phyloP scores from a whole-genome alignment of 2,113 vertebrate species.

The Electrona antarctica region DNA sequence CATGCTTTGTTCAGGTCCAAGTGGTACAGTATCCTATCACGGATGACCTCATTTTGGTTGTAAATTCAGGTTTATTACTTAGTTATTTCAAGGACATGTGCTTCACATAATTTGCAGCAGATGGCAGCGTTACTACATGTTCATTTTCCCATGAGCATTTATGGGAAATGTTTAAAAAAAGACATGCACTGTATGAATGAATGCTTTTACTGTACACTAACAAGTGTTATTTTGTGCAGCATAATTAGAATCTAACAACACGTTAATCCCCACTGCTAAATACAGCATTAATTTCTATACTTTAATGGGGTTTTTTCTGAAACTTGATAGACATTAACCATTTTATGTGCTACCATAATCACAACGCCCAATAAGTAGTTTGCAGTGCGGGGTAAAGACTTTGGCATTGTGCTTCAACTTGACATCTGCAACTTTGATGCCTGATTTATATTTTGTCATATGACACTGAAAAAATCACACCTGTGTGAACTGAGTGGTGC shows the following conservation, averaged over 20 bases:
- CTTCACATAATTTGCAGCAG: conserved; percentile 24
- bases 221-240: background rate
- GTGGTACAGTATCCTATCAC: background rate
- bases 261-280: background rate
- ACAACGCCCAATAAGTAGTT: background rate
- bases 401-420: background rate
- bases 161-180: background rate
- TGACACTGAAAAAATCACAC: too few species aligned
- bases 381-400: background rate
- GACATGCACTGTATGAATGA: background rate
- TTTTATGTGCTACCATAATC: background rate
- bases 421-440: background rate
- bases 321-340: too few species aligned
- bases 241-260: background rate
- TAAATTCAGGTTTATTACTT: conserved; percentile 11
- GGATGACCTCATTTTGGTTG: conserved; percentile 2
- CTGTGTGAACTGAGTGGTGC: too few species aligned
- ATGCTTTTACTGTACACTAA: background rate
- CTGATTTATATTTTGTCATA: background rate
- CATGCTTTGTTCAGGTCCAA: conserved; percentile 19
- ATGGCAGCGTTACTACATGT: background rate
- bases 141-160: too few species aligned
- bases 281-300: too few species aligned
- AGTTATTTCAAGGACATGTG: background rate
- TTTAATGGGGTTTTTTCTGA: too few species aligned